Base-by-base conservation (phyloP, 2,888 invertebrate species). In the Venusia cambrica region DNA sequence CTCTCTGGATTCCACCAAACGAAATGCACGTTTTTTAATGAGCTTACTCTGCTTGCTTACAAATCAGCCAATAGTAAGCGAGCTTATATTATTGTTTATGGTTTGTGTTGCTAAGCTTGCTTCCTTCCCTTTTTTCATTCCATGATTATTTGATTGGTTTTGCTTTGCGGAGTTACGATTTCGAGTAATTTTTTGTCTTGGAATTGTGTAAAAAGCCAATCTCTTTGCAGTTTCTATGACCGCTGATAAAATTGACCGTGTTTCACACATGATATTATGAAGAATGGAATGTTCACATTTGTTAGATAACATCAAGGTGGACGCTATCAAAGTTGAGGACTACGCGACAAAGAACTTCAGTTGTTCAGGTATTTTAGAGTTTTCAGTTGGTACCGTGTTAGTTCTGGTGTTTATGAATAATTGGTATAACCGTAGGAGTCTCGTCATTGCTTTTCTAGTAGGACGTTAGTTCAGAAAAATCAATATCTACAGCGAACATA, bases 231-330 rank as follows among this genome's bases (percentile, higher is more conserved):
- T 20, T 65, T 67, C 47, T 54, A 73, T 71, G 71, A 69, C 67
- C 67, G 66, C 59, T 57, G 46, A 26, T 45, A n/a, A n/a, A n/a
- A 54, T 54, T 56, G 50, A 47, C 48, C 52, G 54, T 57, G 59
- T 58, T 63, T 62, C 37, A 48, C 54, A 49, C 32, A 35, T n/a
- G n/a, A n/a, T 65, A 64, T 42, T 55, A 84, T 84, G 83, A 87
- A 88, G 70, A 72, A 92, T 92, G 92, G 91, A 92, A 88, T 92
- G 92, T 80, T 88, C 90, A 67, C 92, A 92, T 87, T 88, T 92
- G 65, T 87, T 85, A 76, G 90, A 90, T 79, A 89, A 90, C 85
- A 89, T 91, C 71, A 89, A 89, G 73, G 78, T 88, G 72, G 80
- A 84, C 62, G 78, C 83, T 70, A 73, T 83, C 66, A 76, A 78